Conservation (phyloP, 1,140 invertebrate species). For the Pygmarrhopalites habei region DNA sequence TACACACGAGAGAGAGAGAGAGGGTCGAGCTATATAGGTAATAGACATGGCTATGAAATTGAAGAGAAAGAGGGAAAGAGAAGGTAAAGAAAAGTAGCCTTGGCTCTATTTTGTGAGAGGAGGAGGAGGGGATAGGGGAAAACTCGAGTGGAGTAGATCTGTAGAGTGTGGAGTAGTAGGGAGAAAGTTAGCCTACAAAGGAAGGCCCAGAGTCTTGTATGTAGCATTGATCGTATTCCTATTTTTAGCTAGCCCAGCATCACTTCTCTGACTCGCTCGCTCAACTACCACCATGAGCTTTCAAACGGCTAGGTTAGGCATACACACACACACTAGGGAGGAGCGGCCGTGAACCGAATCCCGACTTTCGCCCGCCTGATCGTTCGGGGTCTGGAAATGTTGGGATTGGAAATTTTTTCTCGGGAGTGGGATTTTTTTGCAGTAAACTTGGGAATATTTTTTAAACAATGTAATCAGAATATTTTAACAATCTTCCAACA, state of each 20-base stretch:
- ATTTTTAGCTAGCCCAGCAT: constrained; percentile 25
- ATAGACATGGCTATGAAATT: too few species aligned
- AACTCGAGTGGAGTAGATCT: too few species aligned
- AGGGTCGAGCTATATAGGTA: background rate
- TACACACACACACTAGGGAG: background rate
- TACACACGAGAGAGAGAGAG: background rate
- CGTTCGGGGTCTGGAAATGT: too few species aligned
- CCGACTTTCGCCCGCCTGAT: too few species aligned
- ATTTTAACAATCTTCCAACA: too few species aligned
- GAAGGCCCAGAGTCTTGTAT: constrained; percentile 86
- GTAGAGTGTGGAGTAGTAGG: too few species aligned
- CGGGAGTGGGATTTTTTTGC: too few species aligned
- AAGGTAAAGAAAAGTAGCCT: background rate
- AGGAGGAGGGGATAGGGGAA: background rate
- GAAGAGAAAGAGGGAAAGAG: too few species aligned
- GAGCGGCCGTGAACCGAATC: too few species aligned
- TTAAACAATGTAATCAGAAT: too few species aligned
- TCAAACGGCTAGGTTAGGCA: background rate
- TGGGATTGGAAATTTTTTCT: too few species aligned
- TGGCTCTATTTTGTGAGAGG: constrained; percentile 1
- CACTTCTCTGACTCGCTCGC: background rate
- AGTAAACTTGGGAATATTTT: too few species aligned
- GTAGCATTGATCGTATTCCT: constrained; percentile 32
- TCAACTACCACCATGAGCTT: background rate
- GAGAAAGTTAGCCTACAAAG: constrained; percentile 60